Evolutionary conservation across 2,113 vertebrate species (phyloP), one percentile per base, ranked within the genome.

Genomic region (Thinocorus orbignyianus): DNA sequence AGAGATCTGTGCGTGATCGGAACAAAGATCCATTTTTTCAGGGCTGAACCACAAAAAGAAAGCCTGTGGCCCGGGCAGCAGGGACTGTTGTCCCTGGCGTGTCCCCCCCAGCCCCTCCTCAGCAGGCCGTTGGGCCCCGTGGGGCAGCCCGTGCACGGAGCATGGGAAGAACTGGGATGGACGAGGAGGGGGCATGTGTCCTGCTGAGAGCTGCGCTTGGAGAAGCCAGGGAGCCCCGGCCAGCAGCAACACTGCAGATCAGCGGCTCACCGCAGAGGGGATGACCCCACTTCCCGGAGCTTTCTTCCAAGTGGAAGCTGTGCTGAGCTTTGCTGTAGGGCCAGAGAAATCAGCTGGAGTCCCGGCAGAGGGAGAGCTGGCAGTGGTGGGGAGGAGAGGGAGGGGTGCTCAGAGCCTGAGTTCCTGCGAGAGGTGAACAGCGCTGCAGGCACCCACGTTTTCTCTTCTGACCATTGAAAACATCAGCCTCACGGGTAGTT

Each of bases 11-110:
- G 77, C 15, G 52, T 86, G 78, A 72, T 77, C 48, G 72, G 87
- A 92, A 83, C 55, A 94, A 86, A 84, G 68, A 80, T 68, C 79
- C 26, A 28, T 61, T 96, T 92, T 51, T 65, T 55, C 42, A 77
- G 68, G 69, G 78, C 17, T 81, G 71, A 66, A 55, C 60, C 1
- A 18, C 2, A 23, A 65, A 93, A 91, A 71, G 51, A 71, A 72
- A 80, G 64, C 3, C 9, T 24, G 11, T 61, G 41, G 61, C 54
- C 61, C 42, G 14, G 35, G 65, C 39, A 48, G 42, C 69, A 41
- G 33, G 16, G n/a, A 13, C 18, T 42, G 30, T 35, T 74, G 41
- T 60, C 57, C 78, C 69, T 2, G 1, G 19, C 10, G 22, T 39
- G 44, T 28, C 4, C 2, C 30, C 14, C 41, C 61, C 54, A 90